Evolutionary conservation across 2,797 vertebrate genomes (phyloP), one percentile per base, ranked within the genome.

Genomic region (Cetoscarus ocellatus): DNA sequence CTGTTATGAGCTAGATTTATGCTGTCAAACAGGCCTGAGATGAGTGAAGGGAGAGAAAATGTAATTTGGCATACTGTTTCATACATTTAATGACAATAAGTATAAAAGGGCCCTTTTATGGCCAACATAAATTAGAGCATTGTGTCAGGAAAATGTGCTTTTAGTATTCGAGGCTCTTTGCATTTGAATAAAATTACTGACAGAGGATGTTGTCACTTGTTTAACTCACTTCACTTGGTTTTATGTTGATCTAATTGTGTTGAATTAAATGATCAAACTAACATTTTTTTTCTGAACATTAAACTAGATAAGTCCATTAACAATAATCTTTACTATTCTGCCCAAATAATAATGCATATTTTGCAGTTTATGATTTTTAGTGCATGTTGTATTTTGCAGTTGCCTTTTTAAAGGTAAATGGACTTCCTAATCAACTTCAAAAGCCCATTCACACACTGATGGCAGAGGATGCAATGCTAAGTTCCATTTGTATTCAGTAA

Each of bases 11-110:
- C 78, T 81, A 62, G 77, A 86, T 70, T 69, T 78, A 77, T 68
- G 82, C 72, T 85, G 90, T 92, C 88, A 89, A 78, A 83, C 75
- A 69, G 61, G 55, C 44, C 50, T 15, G 62, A 67, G 67, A 85
- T 55, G 53, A 67, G 77, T 81, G 38, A 71, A 80, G 79, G 48
- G 15, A 73, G 62, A 79, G 63, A 48, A 71, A 67, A 87, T 74
- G 48, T 75, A 76, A 84, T 86, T 77, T 51, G 61, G 68, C 42
- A 69, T 68, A 50, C 66, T 56, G 61, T 76, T 85, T 87, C 82
- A 60, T 77, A 75, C 61, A 79, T 70, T 85, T 85, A 80, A 87
- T 87, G 82, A 83, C 59, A 81, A 62, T 59, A 60, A 15, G 58
- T 53, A 75, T 73, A 59, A 83, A 77, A 73, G 27, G 34, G 17